These are phyloP conservation scores for Peribatodes rhomboidaria DNA, from an alignment of 2,888 invertebrate genomes.

Conservation along the genomic window DNA sequence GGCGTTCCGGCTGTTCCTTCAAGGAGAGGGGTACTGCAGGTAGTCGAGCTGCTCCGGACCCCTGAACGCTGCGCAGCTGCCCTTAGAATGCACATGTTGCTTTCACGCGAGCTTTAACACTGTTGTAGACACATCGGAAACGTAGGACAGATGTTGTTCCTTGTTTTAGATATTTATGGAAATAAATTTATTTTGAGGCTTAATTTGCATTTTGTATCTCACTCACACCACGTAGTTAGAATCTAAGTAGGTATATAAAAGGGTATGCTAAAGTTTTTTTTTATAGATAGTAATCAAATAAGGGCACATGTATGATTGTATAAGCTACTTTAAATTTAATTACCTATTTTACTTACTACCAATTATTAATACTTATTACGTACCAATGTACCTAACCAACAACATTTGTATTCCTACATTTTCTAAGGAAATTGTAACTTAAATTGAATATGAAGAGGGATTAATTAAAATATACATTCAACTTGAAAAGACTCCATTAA, in stretches of 20 bases:
- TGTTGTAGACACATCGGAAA: conserved; percentile 79
- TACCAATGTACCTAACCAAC: background rate
- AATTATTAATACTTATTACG: background rate
- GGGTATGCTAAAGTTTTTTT: background rate
- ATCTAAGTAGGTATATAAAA: too few species aligned
- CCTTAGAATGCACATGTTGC: conserved; percentile 80
- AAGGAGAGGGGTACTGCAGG: conserved; percentile 99
- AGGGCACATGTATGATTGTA: background rate
- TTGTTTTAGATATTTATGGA: conserved; percentile 79
- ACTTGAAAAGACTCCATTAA: conserved; percentile 13
- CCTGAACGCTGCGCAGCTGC: conserved; percentile 68
- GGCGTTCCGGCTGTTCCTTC: conserved; percentile 98
- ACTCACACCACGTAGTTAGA: conserved; percentile 8
- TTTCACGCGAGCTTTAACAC: conserved; percentile 85
- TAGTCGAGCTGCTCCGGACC: conserved; percentile 66
- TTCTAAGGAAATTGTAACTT: background rate
- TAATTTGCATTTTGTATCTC: conserved; percentile 55
- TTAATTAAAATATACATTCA: background rate
- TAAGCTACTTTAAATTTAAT: background rate
- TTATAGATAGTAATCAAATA: background rate
- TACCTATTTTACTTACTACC: too few species aligned
- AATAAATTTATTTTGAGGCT: conserved; percentile 83
- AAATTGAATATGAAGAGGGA: background rate
- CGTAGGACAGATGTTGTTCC: conserved; percentile 78
- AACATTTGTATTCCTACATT: background rate